Evolutionary conservation across 2,113 vertebrate species (phyloP), one percentile per base, ranked within the genome.

Genomic region (Zonotrichia leucophrys): DNA sequence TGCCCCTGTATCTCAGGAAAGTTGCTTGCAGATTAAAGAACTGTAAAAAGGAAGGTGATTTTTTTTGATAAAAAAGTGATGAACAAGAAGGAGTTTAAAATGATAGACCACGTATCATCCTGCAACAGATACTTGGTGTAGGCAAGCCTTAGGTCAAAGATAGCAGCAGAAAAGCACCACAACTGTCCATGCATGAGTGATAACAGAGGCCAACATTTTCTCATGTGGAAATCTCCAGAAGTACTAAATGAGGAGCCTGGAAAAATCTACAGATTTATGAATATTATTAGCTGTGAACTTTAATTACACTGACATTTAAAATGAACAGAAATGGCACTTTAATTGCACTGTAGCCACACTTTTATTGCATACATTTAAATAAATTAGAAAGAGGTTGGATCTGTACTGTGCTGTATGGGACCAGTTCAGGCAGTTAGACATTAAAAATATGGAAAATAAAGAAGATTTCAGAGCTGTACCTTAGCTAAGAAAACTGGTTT

Each of bases 261-360:
- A 95, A 95, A 95, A 97, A 97, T 90, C 95, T 94, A 89, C 85
- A 96, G 91, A 96, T 96, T 97, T 97, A 94, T 97, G 96, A 92
- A 96, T 97, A 95, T 97, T 95, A 93, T 97, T 97, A 94, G 94
- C 92, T 68, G 3, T 96, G 94, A 92, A 97, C 97, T 97, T 98
- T 97, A 98, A 98, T 98, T 98, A 97, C 90, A 68, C 56, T 98
- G 97, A 94, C 96, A 97, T 97, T 98, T 98, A 95, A 96, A 98
- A 96, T 96, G 92, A 97, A 96, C 90, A 96, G 95, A 98, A 97
- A 98, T 98, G 92, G 92, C 70, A 96, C 87, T 96, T 97, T 97
- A 97, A 98, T 97, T 97, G 92, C 95, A 97, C 87, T 72, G 70
- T 96, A 97, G 97, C 96, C 97, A 94, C 83, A 94, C 76, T 97